Conservation (phyloP, 2,888 invertebrate genomes). For the Mamestra brassicae region DNA sequence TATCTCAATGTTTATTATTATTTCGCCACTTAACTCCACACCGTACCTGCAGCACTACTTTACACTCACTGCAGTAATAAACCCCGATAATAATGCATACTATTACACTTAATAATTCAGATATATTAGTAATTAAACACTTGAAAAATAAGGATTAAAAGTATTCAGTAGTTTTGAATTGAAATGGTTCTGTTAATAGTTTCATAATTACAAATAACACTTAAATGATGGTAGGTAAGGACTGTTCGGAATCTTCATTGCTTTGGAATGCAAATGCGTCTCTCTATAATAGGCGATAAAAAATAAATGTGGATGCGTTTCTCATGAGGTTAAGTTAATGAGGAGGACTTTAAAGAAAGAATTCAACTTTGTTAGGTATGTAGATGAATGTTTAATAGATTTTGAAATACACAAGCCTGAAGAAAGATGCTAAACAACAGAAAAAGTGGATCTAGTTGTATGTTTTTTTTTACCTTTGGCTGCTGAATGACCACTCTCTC, state of each 20-base stretch:
- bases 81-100: conserved; percentile 42
- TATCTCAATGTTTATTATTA: conserved; percentile 67
- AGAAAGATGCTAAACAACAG: not conserved
- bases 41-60: conserved; percentile 14
- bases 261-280: conserved; percentile 47
- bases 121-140: conserved; percentile 48
- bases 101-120: conserved; percentile 35
- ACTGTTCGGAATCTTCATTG: conserved; percentile 22
- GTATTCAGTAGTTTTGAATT: conserved; percentile 45
- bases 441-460: not conserved
- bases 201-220: conserved; percentile 59
- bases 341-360: not conserved
- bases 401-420: not conserved
- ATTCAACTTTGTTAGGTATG: not conserved
- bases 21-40: conserved; percentile 55
- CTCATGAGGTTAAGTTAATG: not conserved
- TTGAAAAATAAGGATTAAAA: conserved; percentile 45
- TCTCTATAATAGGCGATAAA: conserved; percentile 37
- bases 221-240: conserved; percentile 24
- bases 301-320: conserved; percentile 34
- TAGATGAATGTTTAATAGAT: not conserved
- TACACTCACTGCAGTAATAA: conserved; percentile 20
- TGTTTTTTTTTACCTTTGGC: not conserved
- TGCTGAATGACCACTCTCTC: not conserved
- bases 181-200: conserved; percentile 35